A percentile compares a stretch with the other conserved stretches of the same genome.
These are phyloP conservation scores for Lasaia peninsularis DNA, from an alignment of 1,140 invertebrate genomes.

Conservation along the genomic window DNA sequence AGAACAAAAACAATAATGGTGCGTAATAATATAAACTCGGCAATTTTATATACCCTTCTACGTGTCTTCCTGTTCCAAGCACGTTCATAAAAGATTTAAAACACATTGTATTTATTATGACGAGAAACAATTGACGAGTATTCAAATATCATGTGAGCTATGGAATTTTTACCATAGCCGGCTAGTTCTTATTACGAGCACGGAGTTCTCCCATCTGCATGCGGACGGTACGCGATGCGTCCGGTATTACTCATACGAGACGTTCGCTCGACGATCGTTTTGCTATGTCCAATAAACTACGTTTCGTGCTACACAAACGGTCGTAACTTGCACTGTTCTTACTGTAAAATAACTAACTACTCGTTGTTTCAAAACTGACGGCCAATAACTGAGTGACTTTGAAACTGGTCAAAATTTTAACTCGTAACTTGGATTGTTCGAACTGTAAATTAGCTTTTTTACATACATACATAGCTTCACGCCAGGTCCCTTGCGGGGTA, in stretches of 20 bases:
- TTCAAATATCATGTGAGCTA: constrained; percentile 60
- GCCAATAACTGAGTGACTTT: no score
- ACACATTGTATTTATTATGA: constrained; percentile 53
- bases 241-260: constrained; percentile 67
- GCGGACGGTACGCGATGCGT: constrained; percentile 52
- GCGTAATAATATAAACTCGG: constrained; percentile 36
- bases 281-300: constrained; percentile 17
- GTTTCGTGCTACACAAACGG: not conserved
- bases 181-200: constrained; percentile 61
- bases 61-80: constrained; percentile 57
- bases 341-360: not conserved
- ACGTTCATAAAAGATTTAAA: constrained; percentile 32
- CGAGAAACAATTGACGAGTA: constrained; percentile 59
- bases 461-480: no score
- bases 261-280: constrained; percentile 47
- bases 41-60: constrained; percentile 54
- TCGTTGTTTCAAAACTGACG: no score
- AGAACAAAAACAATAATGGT: constrained; percentile 22
- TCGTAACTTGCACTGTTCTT: not conserved
- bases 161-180: constrained; percentile 70
- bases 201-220: constrained; percentile 58
- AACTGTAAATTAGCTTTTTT: no score
- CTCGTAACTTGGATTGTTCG: no score
- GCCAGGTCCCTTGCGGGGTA: no score
- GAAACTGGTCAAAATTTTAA: no score